A percentile compares a stretch with the other conserved stretches of the same genome.
These are phyloP conservation scores for Ischnus inquisitorius DNA, from an alignment of 2,888 invertebrate species.

Conservation along the genomic window DNA sequence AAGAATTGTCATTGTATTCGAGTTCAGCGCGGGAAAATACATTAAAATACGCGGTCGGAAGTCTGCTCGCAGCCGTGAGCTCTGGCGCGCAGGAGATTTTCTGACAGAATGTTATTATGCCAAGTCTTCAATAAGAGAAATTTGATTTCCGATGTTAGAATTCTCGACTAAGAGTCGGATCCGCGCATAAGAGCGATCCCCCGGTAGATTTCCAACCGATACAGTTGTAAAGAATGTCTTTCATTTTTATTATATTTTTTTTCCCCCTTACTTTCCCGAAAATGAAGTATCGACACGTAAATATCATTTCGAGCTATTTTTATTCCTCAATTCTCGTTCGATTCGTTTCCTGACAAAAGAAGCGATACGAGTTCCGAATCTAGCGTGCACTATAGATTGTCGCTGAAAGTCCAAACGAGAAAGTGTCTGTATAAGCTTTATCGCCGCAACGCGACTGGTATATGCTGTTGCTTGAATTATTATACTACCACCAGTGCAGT, in stretches of 20 bases:
- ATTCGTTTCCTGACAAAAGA: conserved; percentile 14
- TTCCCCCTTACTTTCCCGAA: too few species aligned
- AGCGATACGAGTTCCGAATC: conserved; percentile 9
- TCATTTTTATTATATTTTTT: background rate
- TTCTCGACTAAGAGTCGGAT: too few species aligned
- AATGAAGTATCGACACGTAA: background rate
- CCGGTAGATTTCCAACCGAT: background rate
- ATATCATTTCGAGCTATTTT: conserved; percentile 29
- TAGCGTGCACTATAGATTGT: conserved; percentile 13
- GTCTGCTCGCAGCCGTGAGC: too few species aligned
- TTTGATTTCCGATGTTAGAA: too few species aligned
- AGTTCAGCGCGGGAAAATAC: too few species aligned
- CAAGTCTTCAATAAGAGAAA: too few species aligned
- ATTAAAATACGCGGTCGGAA: too few species aligned
- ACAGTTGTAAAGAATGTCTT: background rate
- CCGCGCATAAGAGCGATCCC: too few species aligned
- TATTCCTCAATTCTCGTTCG: conserved; percentile 21
- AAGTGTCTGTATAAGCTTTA: conserved; percentile 53
- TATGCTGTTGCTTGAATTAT: conserved; percentile 58
- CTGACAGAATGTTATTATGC: too few species aligned
- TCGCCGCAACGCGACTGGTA: conserved; percentile 39
- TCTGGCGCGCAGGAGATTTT: too few species aligned
- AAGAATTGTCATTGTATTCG: too few species aligned
- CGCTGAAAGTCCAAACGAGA: conserved; percentile 30
- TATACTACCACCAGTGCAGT: conserved; percentile 15